A percentile compares a stretch with the other conserved stretches of the same genome.
These are phyloP conservation scores for Acipenser ruthenus DNA, from an alignment of 2,797 vertebrate genomes.

Conservation along the genomic window DNA sequence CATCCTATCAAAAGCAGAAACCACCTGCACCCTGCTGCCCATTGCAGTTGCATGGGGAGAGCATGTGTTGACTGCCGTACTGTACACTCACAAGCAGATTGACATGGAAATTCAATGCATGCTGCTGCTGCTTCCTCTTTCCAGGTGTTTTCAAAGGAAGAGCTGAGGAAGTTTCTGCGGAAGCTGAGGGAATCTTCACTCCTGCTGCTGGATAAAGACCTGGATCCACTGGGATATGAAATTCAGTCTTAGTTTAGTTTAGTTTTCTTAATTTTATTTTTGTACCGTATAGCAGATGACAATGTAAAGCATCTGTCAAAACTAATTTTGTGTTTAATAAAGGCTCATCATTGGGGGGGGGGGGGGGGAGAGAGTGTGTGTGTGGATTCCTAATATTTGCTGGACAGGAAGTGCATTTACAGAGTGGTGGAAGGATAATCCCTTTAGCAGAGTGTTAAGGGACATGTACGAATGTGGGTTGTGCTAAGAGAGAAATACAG, in stretches of 20 bases:
- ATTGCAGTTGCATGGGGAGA: too few species aligned
- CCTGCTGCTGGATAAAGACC: slow-evolving; percentile 76
- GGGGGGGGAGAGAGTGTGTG: too few species aligned
- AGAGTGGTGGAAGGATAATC: too few species aligned
- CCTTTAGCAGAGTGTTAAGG: too few species aligned
- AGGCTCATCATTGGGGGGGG: slow-evolving; percentile 3
- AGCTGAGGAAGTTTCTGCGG: slow-evolving; percentile 77
- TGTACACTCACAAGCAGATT: neutral
- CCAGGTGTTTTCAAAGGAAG: slow-evolving; percentile 92
- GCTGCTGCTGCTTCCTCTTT: slow-evolving; percentile 4
- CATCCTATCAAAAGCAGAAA: neutral
- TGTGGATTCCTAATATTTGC: neutral
- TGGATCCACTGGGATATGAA: slow-evolving; percentile 90
- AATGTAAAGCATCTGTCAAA: slow-evolving; percentile 2
- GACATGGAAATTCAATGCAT: neutral
- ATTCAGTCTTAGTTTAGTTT: slow-evolving; percentile 58
- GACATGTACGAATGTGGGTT: too few species aligned
- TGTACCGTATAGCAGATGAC: slow-evolving; percentile 2
- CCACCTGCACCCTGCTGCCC: neutral
- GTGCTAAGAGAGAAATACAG: too few species aligned
- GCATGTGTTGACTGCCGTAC: too few species aligned
- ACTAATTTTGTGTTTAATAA: slow-evolving; percentile 21
- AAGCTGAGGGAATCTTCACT: slow-evolving; percentile 91
- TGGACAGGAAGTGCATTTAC: too few species aligned
- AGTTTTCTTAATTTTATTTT: neutral